Base-by-base conservation (phyloP, 1,140 invertebrate species). In the Holotrichia oblita region DNA sequence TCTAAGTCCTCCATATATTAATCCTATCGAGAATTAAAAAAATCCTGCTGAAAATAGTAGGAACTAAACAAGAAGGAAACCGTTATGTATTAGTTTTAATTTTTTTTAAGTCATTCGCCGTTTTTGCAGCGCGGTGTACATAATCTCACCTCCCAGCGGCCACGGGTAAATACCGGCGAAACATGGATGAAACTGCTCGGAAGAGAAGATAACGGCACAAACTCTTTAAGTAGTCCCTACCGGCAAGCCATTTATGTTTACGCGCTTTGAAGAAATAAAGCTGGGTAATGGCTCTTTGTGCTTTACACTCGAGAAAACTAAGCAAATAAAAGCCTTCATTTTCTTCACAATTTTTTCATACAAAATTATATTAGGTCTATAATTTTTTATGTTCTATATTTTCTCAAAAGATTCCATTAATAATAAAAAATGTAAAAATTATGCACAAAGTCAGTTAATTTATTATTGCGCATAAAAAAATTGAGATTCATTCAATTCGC, bases 251-350 rank as follows among this genome's bases (percentile, higher is more conserved):
- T 69, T 27, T 34, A 34, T 69, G 10, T 69, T 69, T 22, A 14
- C 22, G 0, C 20, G 22, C 22, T 24, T 20, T 27, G 27, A 69
- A 27, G 2, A 12, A 69, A 69, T 69, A 34, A 69, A 34, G 22
- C 27, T 69, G 61, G 61, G 8, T 69, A 69, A 69, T 27, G 22
- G 27, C 22, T 7, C 8, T 27, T 34, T 27, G 22, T 22, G 61
- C 61, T 69, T 69, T 69, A 14, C 22, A 69, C 61, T 69, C 22
- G 22, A 6, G 61, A 69, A 69, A 22, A 69, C 9, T 69, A 69
- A 27, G 22, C 61, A 69, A 69, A 69, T 69, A 69, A 69, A 34
- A 17, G 17, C n/a, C n/a, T 55, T 55, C 14, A 69, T 27, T 69
- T 34, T 69, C 10, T 22, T 69, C n/a, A 7, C 48, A 17, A 6